Evolutionary conservation across 2,797 vertebrate genomes (phyloP).

Genomic region (Taeniopygia guttata): DNA sequence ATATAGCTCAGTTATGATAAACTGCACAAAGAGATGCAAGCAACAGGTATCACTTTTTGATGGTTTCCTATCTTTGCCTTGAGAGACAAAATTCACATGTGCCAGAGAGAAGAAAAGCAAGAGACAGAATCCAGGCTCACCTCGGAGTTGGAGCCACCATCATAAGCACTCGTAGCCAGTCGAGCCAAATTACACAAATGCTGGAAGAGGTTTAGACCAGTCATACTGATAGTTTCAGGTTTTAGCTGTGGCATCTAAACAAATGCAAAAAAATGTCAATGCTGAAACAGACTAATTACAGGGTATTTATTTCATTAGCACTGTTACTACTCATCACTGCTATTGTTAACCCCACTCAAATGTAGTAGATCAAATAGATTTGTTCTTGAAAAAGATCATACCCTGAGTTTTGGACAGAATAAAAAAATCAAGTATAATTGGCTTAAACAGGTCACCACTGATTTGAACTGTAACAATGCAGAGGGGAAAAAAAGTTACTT

Average conservation of each 20-base stretch:
- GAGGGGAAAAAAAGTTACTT: neutral
- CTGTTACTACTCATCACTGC: neutral
- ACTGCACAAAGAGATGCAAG: neutral
- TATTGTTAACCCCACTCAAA: neutral
- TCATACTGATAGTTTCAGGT: slow-evolving; percentile 99
- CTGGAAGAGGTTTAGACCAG: slow-evolving; percentile 96
- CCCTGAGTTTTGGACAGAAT: neutral
- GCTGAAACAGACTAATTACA: neutral
- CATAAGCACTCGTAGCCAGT: slow-evolving; percentile 93
- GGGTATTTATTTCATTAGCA: neutral
- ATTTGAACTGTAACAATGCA: neutral
- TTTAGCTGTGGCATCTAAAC: slow-evolving; percentile 95
- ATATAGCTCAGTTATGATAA: neutral
- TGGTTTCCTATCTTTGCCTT: neutral
- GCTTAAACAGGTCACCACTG: neutral
- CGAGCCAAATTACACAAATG: slow-evolving; percentile 97
- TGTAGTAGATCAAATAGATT: neutral
- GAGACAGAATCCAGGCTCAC: slow-evolving; percentile 67
- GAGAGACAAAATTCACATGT: neutral
- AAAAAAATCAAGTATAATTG: neutral
- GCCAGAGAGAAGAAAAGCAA: neutral
- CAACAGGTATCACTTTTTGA: neutral
- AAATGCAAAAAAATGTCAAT: neutral
- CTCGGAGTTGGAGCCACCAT: slow-evolving; percentile 95
- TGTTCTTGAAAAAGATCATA: neutral